phyloP scores from a whole-genome alignment of 2,113 vertebrate genomes.

The Macquaria australasica region DNA sequence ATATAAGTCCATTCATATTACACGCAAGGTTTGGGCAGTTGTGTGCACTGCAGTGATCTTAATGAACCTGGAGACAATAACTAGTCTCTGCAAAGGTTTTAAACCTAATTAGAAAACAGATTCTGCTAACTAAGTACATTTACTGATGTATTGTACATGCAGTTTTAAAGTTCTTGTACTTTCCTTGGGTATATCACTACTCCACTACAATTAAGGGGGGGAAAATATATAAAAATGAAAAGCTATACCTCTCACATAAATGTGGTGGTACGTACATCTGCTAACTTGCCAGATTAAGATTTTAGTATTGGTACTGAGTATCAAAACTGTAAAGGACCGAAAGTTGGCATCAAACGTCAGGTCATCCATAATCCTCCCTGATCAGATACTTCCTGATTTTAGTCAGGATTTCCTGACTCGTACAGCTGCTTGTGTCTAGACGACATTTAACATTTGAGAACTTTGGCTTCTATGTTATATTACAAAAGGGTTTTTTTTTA shows the following conservation, averaged over 20 bases:
- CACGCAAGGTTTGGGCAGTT: background rate
- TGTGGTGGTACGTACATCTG: background rate
- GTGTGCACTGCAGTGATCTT: background rate
- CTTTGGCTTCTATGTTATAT: background rate
- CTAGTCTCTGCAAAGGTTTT: background rate
- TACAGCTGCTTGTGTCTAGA: background rate
- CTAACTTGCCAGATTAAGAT: background rate
- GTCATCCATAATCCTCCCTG: background rate
- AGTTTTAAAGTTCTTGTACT: too few relatives aligned
- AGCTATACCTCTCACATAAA: background rate
- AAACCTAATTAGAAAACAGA: background rate
- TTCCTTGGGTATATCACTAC: too few relatives aligned
- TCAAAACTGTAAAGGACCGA: too few relatives aligned
- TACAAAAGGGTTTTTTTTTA: background rate
- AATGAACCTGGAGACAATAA: slow-evolving; percentile 3
- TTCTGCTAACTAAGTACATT: background rate
- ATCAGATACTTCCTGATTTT: background rate
- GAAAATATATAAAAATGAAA: background rate
- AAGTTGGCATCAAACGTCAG: too few relatives aligned
- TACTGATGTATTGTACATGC: background rate
- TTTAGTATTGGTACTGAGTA: background rate
- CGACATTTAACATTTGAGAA: background rate
- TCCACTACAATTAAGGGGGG: too few relatives aligned
- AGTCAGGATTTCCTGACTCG: background rate
- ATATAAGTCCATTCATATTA: slow-evolving; percentile 10